Percentiles rank a stretch among this genome's conserved stretches.
Conservation (phyloP, 2,113 vertebrate species). For the Syngnathus floridae region DNA sequence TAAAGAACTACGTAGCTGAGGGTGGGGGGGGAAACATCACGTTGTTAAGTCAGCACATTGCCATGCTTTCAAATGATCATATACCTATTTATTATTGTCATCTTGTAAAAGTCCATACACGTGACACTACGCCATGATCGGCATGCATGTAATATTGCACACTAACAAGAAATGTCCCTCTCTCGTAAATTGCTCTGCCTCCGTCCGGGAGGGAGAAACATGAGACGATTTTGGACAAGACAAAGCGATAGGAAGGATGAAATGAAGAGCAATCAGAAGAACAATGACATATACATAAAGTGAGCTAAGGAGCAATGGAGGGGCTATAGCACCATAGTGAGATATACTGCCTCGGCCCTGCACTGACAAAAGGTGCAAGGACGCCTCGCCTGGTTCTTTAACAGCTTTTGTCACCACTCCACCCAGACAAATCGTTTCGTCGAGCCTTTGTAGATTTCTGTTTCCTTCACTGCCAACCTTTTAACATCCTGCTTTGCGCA, state of each 20-base stretch:
- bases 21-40: conserved; percentile 59
- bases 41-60: conserved; percentile 55
- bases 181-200: conserved; percentile 40
- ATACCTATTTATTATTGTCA: conserved; percentile 53
- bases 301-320: conserved; percentile 45
- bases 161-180: conserved; percentile 63
- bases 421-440: conserved; percentile 29
- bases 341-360: conserved; percentile 59
- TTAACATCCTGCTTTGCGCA: conserved; percentile 49
- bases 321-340: conserved; percentile 75
- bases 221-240: conserved; percentile 45
- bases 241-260: conserved; percentile 33
- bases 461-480: conserved; percentile 17
- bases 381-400: conserved; percentile 28
- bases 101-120: conserved; percentile 59
- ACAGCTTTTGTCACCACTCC: conserved; percentile 40
- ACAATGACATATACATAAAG: conserved; percentile 55
- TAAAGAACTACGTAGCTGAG: conserved; percentile 25
- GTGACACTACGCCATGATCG: conserved; percentile 60
- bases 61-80: conserved; percentile 63
- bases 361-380: conserved; percentile 9
- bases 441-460: conserved; percentile 20
- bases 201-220: conserved; percentile 48
- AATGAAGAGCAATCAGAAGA: conserved; percentile 44
- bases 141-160: conserved; percentile 74